Conservation (phyloP, 2,888 invertebrate species). For the Saturnia pavonia region DNA sequence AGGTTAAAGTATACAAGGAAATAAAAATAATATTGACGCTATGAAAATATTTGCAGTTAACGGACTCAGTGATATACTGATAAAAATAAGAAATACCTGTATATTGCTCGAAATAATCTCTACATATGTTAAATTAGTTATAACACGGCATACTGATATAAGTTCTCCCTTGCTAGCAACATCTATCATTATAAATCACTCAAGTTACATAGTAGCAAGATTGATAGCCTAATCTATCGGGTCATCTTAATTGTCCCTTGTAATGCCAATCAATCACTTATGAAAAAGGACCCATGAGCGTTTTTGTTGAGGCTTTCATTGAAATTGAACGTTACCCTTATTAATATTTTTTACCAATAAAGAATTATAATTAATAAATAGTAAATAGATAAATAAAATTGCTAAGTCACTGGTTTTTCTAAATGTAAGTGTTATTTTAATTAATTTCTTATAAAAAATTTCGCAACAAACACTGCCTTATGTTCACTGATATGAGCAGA, state of each 20-base stretch:
- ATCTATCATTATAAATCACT: slow-evolving; percentile 22
- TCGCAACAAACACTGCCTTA: background rate
- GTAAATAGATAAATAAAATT: background rate
- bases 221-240: slow-evolving; percentile 52
- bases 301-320: slow-evolving; percentile 36
- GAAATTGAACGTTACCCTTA: slow-evolving; percentile 32
- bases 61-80: too few species aligned
- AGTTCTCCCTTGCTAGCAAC: background rate
- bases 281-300: slow-evolving; percentile 34
- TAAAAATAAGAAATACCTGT: background rate
- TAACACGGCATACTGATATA: background rate
- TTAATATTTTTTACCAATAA: slow-evolving; percentile 20
- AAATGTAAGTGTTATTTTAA: background rate
- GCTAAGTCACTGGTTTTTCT: background rate
- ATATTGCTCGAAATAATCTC: background rate
- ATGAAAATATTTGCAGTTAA: too few species aligned
- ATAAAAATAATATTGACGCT: too few species aligned
- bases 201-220: slow-evolving; percentile 17
- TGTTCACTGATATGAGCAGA: background rate
- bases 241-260: slow-evolving; percentile 54
- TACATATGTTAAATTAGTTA: background rate
- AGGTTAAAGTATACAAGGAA: too few species aligned
- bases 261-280: slow-evolving; percentile 39
- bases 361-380: background rate
- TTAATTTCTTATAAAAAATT: background rate